Percentiles rank a stretch among this genome's conserved stretches.
phyloP scores from a whole-genome alignment of 92 coral and sea anemone species.

The Epizoanthus illoricatus region DNA sequence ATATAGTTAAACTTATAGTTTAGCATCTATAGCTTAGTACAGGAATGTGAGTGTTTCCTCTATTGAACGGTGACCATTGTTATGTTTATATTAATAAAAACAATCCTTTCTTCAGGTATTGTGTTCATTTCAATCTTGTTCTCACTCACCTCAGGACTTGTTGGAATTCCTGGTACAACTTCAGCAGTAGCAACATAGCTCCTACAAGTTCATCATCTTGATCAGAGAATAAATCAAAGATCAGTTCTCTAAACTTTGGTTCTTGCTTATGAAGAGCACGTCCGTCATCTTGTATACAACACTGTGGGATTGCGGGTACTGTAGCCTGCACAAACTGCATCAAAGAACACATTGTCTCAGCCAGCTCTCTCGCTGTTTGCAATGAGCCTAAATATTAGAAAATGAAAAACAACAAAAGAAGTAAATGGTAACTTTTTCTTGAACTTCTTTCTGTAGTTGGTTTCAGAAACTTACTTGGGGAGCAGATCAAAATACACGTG shows the following conservation, averaged over 20 bases:
- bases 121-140: neutral
- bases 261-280: neutral
- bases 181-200: conserved; percentile 60
- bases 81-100: too few species aligned
- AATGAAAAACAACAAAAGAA: too few species aligned
- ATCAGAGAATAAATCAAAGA: conserved; percentile 73
- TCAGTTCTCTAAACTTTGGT: conserved; percentile 4
- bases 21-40: too few species aligned
- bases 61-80: too few species aligned
- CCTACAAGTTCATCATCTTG: conserved; percentile 92
- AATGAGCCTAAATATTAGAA: neutral
- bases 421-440: too few species aligned
- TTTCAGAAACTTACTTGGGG: too few species aligned
- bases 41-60: too few species aligned
- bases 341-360: neutral
- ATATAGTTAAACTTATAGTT: too few species aligned
- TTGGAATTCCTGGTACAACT: conserved; percentile 44
- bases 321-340: neutral
- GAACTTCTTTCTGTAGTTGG: too few species aligned
- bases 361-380: neutral
- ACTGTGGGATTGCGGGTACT: neutral
- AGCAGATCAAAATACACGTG: too few species aligned
- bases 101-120: too few species aligned
- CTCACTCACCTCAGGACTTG: conserved; percentile 20
- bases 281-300: neutral